Evolutionary conservation across 2,888 invertebrate genomes (phyloP).

Genomic region (Spilosoma lubricipeda): DNA sequence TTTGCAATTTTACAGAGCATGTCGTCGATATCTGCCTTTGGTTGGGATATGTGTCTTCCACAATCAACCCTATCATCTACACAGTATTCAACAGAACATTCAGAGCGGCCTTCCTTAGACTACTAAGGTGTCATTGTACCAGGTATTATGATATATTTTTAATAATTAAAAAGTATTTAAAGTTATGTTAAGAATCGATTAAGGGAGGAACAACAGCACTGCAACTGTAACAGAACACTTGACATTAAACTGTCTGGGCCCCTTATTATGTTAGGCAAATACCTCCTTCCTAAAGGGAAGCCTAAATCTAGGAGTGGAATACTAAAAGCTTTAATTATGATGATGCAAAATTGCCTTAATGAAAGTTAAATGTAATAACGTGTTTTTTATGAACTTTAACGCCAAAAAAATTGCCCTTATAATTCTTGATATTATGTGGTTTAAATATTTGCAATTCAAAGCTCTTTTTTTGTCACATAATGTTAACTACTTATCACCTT

Average conservation of each 20-base stretch:
- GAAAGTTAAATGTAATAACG: no score
- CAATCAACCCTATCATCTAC: slow-evolving; percentile 97
- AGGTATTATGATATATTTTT: slow-evolving; percentile 78
- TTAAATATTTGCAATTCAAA: background rate
- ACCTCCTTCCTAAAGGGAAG: no score
- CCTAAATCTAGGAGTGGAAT: no score
- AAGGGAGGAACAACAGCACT: no score
- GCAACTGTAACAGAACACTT: no score
- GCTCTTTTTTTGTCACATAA: background rate
- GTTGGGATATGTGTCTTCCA: slow-evolving; percentile 97
- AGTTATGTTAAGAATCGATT: no score
- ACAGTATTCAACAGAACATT: slow-evolving; percentile 97
- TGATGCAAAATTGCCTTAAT: no score
- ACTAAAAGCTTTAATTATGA: no score
- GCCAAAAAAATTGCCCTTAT: background rate
- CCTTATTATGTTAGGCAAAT: no score
- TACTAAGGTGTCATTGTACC: slow-evolving; percentile 91
- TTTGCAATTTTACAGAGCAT: slow-evolving; percentile 76
- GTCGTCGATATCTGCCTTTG: slow-evolving; percentile 94
- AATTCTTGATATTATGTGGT: background rate
- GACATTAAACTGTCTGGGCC: no score
- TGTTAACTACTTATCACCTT: background rate
- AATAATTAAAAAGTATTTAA: no score
- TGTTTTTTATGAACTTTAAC: no score
- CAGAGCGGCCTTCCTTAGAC: slow-evolving; percentile 92